Conservation (phyloP, 2,888 invertebrate species). For the Ophion obscuratus region DNA sequence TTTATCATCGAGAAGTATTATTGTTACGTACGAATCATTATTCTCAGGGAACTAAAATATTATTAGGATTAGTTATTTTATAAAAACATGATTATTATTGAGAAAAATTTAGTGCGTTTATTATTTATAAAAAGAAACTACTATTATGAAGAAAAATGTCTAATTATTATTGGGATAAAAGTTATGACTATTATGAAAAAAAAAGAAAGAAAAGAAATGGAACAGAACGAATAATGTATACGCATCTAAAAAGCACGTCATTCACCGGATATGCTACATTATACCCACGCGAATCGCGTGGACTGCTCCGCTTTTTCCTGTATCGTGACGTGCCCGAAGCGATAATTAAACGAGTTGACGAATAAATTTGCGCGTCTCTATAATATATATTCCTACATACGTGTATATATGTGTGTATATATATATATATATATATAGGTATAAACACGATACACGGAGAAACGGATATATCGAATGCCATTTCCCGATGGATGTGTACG, state of each 20-base stretch:
- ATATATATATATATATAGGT: neutral
- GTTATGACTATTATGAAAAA: neutral
- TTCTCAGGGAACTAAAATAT: too few species aligned
- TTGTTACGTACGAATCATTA: too few species aligned
- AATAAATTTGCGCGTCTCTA: constrained; percentile 48
- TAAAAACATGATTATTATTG: too few species aligned
- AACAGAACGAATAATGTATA: constrained; percentile 25
- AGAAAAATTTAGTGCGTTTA: too few species aligned
- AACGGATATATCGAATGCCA: constrained; percentile 22
- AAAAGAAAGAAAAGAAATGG: constrained; percentile 14
- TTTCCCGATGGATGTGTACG: constrained; percentile 30
- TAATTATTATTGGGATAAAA: neutral
- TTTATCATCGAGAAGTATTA: too few species aligned
- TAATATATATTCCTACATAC: constrained; percentile 18
- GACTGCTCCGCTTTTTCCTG: constrained; percentile 39
- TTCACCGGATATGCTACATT: constrained; percentile 36
- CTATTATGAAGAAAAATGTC: neutral
- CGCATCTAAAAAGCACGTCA: constrained; percentile 30
- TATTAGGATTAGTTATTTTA: too few species aligned
- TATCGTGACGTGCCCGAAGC: constrained; percentile 34
- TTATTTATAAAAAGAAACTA: neutral
- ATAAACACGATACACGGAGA: constrained; percentile 8
- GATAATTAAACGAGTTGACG: constrained; percentile 42
- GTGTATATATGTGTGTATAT: neutral
- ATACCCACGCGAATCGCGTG: constrained; percentile 53